Percentiles rank a stretch among this genome's conserved stretches.
Evolutionary conservation across 2,888 invertebrate species (phyloP).

Genomic region (Oscheius onirici): DNA sequence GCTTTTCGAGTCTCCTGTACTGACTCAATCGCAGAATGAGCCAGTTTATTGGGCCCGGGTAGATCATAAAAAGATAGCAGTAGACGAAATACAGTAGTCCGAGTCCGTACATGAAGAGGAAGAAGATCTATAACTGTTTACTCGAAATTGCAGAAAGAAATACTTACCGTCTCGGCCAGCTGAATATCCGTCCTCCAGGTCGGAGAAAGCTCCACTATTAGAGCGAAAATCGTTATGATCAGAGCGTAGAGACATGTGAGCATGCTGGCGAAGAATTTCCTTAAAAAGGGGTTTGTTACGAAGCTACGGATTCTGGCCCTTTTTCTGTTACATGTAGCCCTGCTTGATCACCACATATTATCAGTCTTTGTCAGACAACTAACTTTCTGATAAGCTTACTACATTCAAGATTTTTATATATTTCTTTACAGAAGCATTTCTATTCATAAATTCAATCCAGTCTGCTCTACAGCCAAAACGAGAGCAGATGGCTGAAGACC

Average conservation of each 20-base stretch:
- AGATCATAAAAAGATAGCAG: constrained; percentile 66
- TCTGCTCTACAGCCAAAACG: too few relatives aligned
- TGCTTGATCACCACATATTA: too few relatives aligned
- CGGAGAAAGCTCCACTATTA: constrained; percentile 67
- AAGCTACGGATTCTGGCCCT: too few relatives aligned
- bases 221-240: constrained; percentile 63
- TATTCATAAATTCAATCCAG: too few relatives aligned
- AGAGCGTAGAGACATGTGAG: constrained; percentile 67
- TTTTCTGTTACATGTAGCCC: too few relatives aligned
- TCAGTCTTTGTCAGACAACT: too few relatives aligned
- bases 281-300: constrained; percentile 29
- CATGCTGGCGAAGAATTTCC: constrained; percentile 63
- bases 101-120: constrained; percentile 66
- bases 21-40: constrained; percentile 24
- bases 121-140: constrained; percentile 61
- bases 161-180: constrained; percentile 63
- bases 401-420: too few relatives aligned
- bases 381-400: too few relatives aligned
- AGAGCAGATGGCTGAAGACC: too few relatives aligned
- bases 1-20: background rate
- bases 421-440: too few relatives aligned
- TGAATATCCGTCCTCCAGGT: constrained; percentile 64
- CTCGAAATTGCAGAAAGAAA: background rate
- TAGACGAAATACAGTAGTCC: constrained; percentile 65
- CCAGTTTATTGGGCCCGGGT: constrained; percentile 60